Conservation (phyloP, 2,797 vertebrate species). For the Falco concolor region DNA sequence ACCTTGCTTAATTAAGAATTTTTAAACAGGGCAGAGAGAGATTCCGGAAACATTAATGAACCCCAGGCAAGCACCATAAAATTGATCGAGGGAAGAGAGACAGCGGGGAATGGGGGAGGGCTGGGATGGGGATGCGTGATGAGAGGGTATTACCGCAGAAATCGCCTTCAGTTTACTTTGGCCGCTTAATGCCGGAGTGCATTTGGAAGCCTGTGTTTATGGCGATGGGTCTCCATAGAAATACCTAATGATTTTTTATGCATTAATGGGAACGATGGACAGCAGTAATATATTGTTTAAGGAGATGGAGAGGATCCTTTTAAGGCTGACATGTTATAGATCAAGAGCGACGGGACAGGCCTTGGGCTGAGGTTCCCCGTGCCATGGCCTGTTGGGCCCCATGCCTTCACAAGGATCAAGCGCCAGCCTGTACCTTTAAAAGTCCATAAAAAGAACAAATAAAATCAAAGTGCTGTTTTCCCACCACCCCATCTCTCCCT, state of each 20-base stretch:
- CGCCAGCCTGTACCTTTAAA: neutral
- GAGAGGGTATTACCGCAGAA: constrained; percentile 30
- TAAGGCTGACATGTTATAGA: constrained; percentile 58
- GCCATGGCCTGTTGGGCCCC: neutral
- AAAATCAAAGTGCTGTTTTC: neutral
- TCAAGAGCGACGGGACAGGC: constrained; percentile 14
- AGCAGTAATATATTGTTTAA: constrained; percentile 61
- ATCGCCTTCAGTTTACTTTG: constrained; percentile 36
- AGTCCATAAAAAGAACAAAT: neutral
- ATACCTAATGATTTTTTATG: constrained; percentile 89
- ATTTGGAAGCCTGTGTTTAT: constrained; percentile 68
- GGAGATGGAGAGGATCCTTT: constrained; percentile 60
- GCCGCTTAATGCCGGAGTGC: constrained; percentile 27
- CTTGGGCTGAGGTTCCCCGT: neutral
- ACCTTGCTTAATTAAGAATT: constrained; percentile 99
- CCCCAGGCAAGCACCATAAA: constrained; percentile 94
- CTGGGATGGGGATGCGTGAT: neutral
- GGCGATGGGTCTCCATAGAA: constrained; percentile 83
- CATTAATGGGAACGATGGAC: constrained; percentile 84
- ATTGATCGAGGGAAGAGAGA: constrained; percentile 89
- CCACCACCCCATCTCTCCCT: neutral
- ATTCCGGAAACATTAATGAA: constrained; percentile 94
- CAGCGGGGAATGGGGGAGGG: constrained; percentile 25
- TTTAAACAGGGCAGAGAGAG: constrained; percentile 94
- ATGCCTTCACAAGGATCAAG: neutral